phyloP scores from a whole-genome alignment of 2,888 invertebrate species.

The Perithous albicinctus region DNA sequence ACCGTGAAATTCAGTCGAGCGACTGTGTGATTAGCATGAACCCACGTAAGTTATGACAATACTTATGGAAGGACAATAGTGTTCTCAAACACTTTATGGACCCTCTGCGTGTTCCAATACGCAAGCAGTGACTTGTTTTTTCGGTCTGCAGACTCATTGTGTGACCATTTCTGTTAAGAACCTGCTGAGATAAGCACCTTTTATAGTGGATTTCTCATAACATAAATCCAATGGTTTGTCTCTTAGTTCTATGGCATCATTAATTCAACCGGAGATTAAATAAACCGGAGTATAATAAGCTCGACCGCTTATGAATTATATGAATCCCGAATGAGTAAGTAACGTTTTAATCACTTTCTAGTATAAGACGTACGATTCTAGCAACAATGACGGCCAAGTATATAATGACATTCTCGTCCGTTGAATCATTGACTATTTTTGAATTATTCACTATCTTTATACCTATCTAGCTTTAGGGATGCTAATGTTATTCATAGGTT shows the following conservation, averaged over 20 bases:
- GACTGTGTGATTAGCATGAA: conserved; percentile 26
- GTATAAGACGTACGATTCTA: too few relatives aligned
- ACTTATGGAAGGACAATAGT: not conserved
- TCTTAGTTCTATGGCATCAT: not conserved
- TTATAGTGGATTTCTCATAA: not conserved
- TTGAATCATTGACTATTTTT: not conserved
- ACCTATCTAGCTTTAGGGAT: not conserved
- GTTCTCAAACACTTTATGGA: conserved; percentile 3
- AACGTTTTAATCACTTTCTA: too few relatives aligned
- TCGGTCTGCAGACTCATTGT: not conserved
- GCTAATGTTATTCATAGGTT: too few relatives aligned
- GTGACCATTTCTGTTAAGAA: conserved; percentile 5
- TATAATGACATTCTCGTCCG: not conserved
- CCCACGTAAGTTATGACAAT: conserved; percentile 16
- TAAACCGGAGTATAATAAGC: not conserved
- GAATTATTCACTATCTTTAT: not conserved
- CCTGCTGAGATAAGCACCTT: not conserved
- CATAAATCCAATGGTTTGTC: not conserved
- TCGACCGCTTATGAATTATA: not conserved
- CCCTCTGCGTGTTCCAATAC: not conserved
- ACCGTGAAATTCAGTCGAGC: not conserved
- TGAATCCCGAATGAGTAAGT: not conserved
- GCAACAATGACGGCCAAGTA: not conserved
- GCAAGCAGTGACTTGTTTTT: conserved; percentile 14
- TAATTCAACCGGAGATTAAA: conserved; percentile 1